Conservation (phyloP, 1,140 invertebrate species). For the Drosophila subobscura region DNA sequence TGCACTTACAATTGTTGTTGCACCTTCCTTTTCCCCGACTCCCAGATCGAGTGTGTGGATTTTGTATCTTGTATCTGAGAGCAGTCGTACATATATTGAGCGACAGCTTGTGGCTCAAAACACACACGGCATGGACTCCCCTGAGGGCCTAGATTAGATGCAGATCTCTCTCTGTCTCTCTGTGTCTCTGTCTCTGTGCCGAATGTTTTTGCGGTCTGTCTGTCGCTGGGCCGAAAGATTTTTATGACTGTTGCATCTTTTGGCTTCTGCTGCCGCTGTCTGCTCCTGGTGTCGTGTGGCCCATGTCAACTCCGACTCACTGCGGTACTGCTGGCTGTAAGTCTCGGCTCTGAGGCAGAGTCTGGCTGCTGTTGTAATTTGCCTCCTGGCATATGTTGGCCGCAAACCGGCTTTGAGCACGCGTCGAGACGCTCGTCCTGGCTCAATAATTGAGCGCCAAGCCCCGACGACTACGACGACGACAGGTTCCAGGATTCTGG, state of each 20-base stretch:
- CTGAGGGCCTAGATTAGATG: conserved; percentile 74
- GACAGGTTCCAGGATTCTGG: conserved; percentile 75
- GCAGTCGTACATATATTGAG: conserved; percentile 8
- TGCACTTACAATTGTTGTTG: conserved; percentile 56
- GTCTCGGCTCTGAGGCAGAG: conserved; percentile 9
- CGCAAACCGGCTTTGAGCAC: conserved; percentile 77
- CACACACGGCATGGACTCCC: conserved; percentile 53
- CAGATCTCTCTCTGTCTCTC: conserved; percentile 39
- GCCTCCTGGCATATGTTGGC: conserved; percentile 73
- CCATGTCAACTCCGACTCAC: conserved; percentile 58
- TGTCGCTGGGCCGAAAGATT: conserved; percentile 59
- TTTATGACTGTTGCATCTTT: conserved; percentile 67
- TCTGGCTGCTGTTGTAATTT: conserved; percentile 66
- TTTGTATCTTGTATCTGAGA: conserved; percentile 8
- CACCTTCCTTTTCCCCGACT: conserved; percentile 25
- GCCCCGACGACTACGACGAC: conserved; percentile 19
- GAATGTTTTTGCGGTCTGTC: conserved; percentile 60
- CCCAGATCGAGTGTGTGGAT: conserved; percentile 22
- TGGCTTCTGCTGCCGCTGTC: conserved; percentile 43
- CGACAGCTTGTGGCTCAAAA: conserved; percentile 70
- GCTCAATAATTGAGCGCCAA: conserved; percentile 69
- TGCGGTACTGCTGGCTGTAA: conserved; percentile 34
- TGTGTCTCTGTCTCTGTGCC: conserved; percentile 4
- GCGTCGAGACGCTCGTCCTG: conserved; percentile 67
- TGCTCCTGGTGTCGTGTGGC: conserved; percentile 65